phyloP scores from a whole-genome alignment of 2,797 vertebrate species.

The Mormyrus hasselquistii region DNA sequence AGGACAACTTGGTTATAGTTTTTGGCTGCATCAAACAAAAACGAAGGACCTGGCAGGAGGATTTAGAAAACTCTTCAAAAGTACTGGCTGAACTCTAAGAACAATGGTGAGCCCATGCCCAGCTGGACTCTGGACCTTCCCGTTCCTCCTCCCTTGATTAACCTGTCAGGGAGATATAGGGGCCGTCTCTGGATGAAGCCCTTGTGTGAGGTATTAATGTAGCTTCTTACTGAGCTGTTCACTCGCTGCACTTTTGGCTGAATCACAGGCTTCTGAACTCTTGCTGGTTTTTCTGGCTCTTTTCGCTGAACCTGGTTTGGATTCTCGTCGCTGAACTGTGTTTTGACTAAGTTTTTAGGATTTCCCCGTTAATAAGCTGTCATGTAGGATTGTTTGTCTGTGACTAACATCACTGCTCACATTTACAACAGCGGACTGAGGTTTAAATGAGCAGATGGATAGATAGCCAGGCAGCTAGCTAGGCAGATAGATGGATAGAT shows the following conservation, averaged over 20 bases:
- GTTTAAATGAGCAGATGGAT: neutral
- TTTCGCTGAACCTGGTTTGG: neutral
- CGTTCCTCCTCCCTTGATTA: neutral
- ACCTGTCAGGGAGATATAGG: neutral
- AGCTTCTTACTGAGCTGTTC: neutral
- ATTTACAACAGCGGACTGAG: neutral
- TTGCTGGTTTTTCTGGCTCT: neutral
- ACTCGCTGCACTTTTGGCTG: neutral
- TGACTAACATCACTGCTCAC: neutral
- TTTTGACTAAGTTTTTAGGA: neutral
- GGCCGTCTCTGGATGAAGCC: neutral
- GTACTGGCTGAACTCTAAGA: neutral
- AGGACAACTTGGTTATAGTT: neutral
- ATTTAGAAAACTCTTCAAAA: slow-evolving; percentile 1
- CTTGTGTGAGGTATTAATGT: neutral
- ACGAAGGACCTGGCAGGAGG: neutral
- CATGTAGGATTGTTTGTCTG: neutral
- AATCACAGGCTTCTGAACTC: neutral
- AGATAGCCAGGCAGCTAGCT: neutral
- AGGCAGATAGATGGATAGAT: neutral
- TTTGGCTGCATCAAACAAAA: neutral
- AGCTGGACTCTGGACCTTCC: neutral
- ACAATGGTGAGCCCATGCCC: neutral
- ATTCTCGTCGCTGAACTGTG: neutral
- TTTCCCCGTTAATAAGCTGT: neutral